A percentile compares a stretch with the other conserved stretches of the same genome.
phyloP scores from a whole-genome alignment of 2,797 vertebrate species.

The Acestrorhynchus altus region DNA sequence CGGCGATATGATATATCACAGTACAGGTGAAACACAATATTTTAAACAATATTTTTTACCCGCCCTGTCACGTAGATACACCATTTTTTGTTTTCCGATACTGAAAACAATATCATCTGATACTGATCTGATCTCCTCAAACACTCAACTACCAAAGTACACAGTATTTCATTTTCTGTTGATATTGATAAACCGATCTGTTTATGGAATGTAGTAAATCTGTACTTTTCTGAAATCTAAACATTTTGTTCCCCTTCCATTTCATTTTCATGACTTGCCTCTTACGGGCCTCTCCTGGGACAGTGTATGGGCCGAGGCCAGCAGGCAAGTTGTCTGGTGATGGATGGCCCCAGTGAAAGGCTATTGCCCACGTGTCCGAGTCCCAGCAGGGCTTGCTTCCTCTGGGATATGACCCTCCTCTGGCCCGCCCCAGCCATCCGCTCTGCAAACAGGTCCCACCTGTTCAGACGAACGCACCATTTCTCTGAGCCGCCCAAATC shows the following conservation, averaged over 20 bases:
- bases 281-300: neutral
- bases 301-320: neutral
- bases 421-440: conserved; percentile 25
- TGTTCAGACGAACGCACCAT: conserved; percentile 51
- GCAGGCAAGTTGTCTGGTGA: conserved; percentile 22
- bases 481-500: conserved; percentile 54
- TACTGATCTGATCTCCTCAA: no score
- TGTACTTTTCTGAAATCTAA: neutral
- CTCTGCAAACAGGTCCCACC: conserved; percentile 48
- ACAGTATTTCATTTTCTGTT: no score
- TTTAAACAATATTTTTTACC: no score
- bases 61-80: no score
- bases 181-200: no score
- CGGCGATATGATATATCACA: no score
- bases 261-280: conserved; percentile 9
- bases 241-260: neutral
- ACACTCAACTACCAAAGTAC: no score
- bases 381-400: conserved; percentile 24
- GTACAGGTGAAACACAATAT: no score
- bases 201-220: neutral
- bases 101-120: no score
- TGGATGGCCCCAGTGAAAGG: conserved; percentile 35
- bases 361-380: conserved; percentile 37
- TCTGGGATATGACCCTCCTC: conserved; percentile 50
- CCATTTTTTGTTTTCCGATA: no score